A percentile compares a stretch with the other conserved stretches of the same genome.
phyloP scores from a whole-genome alignment of 2,797 vertebrate species.

The Scolopax rusticola region DNA sequence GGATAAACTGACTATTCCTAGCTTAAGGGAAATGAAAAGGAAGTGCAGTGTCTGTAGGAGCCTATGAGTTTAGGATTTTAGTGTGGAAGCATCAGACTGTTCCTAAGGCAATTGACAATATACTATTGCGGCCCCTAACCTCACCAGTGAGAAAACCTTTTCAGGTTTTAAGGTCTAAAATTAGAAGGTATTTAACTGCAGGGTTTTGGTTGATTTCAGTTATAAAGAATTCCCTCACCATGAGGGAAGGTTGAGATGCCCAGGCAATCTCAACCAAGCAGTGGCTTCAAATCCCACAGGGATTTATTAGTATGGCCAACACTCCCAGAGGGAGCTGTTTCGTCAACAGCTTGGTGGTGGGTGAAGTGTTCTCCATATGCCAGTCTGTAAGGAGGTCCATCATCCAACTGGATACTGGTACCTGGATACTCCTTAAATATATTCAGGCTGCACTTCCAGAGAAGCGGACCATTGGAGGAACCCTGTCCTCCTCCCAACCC shows the following conservation, averaged over 20 bases:
- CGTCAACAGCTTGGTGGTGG: not conserved
- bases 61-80: not conserved
- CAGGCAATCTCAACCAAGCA: not conserved
- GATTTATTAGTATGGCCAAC: accelerated
- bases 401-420: not conserved
- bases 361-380: not conserved
- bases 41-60: not conserved
- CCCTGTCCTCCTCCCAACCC: not conserved
- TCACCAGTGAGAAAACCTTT: not conserved
- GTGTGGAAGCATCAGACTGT: not conserved
- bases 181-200: accelerated
- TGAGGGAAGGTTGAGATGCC: not conserved
- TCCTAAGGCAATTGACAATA: not conserved
- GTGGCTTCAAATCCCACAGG: not conserved
- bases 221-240: not conserved
- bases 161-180: not conserved
- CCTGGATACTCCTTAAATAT: not conserved
- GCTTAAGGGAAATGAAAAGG: not conserved
- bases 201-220: not conserved
- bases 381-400: not conserved
- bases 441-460: not conserved
- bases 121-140: not conserved
- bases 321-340: not conserved
- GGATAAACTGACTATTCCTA: not conserved
- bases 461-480: not conserved